Evolutionary conservation across 2,113 vertebrate genomes (phyloP).

Genomic region (Lipotes vexillifer): DNA sequence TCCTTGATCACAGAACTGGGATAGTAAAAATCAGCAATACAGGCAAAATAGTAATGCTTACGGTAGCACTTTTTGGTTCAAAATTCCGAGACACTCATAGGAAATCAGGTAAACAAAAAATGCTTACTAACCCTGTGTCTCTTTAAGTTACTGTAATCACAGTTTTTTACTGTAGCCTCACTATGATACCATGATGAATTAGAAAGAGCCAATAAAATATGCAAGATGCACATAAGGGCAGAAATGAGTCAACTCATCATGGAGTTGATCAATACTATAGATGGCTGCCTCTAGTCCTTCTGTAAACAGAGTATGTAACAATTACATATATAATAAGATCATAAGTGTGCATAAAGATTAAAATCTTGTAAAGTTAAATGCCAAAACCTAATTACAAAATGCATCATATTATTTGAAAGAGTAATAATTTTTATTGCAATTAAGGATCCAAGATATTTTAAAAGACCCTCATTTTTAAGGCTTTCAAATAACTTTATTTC

Average conservation of each 20-base stretch:
- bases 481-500: not conserved
- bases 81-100: not conserved
- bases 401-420: not conserved
- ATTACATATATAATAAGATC: not conserved
- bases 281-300: not conserved
- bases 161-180: not conserved
- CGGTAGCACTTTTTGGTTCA: not conserved
- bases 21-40: not conserved
- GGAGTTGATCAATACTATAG: not conserved
- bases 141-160: not conserved
- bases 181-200: not conserved
- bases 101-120: not conserved
- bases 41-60: not conserved
- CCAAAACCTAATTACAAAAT: not conserved
- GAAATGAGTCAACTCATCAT: not conserved
- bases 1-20: not conserved
- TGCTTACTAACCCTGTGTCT: not conserved
- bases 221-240: not conserved
- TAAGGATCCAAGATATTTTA: not conserved
- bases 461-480: not conserved
- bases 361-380: not conserved
- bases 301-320: not conserved
- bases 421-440: not conserved
- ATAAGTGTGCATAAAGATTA: not conserved
- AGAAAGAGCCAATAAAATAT: not conserved